Evolutionary conservation across 2,888 invertebrate species (phyloP).

Genomic region (Ectemnius continuus): DNA sequence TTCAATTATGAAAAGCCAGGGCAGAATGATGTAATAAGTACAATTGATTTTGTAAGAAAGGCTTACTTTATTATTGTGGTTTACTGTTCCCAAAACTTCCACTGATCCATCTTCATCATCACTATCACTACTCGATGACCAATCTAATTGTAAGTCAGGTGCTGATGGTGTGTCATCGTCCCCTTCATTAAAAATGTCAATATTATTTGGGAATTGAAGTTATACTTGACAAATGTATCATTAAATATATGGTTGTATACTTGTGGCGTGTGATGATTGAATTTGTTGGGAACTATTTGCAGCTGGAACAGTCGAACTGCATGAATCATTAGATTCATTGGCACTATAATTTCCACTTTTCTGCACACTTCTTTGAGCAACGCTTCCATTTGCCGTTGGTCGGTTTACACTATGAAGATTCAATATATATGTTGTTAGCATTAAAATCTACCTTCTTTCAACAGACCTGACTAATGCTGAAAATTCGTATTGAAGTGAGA

Average conservation of each 20-base stretch:
- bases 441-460: not conserved
- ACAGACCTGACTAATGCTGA: not conserved
- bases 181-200: conserved; percentile 51
- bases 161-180: conserved; percentile 80
- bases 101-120: conserved; percentile 81
- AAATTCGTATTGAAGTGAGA: not conserved
- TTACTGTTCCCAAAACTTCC: conserved; percentile 78
- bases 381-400: conserved; percentile 54
- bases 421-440: not conserved
- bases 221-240: not conserved
- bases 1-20: not conserved
- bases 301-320: conserved; percentile 56
- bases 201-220: not conserved
- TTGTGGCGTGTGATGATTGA: conserved; percentile 61
- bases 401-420: conserved; percentile 61
- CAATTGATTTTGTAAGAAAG: not conserved
- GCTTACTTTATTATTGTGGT: conserved; percentile 65
- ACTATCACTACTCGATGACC: conserved; percentile 83
- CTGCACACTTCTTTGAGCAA: conserved; percentile 54
- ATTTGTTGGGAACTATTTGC: conserved; percentile 62
- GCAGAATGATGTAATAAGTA: not conserved
- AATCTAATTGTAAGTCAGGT: conserved; percentile 88
- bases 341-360: conserved; percentile 55
- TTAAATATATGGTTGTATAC: conserved; percentile 51
- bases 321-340: conserved; percentile 57